Conservation (phyloP, 2,113 vertebrate genomes). For the Dryoscopus gambensis region DNA sequence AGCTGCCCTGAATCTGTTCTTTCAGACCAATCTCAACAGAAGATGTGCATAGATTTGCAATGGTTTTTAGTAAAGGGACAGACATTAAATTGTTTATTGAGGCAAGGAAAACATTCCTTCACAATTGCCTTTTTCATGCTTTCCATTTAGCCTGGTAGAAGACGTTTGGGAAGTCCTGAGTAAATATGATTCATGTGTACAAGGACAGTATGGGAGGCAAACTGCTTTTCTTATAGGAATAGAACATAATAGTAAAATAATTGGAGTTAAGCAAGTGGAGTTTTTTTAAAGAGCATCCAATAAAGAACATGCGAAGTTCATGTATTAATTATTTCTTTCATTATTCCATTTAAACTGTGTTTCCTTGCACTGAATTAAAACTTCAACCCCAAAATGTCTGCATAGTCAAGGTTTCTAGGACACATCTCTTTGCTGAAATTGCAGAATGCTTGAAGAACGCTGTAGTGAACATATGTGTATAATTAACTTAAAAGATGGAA, state of each 20-base stretch:
- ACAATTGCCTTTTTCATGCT: background rate
- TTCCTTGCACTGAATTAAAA: background rate
- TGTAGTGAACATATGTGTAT: background rate
- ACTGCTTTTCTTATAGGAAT: background rate
- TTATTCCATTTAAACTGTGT: background rate
- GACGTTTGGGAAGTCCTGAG: background rate
- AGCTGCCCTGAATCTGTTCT: background rate
- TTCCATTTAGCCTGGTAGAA: background rate
- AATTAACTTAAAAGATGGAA: background rate
- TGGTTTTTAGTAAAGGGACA: background rate
- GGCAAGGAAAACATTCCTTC: background rate
- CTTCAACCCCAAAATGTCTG: background rate
- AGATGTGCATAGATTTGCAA: background rate
- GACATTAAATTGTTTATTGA: background rate
- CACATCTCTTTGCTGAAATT: background rate
- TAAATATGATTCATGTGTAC: background rate
- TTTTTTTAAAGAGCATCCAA: background rate
- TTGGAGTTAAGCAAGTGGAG: fast-evolving
- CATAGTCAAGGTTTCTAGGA: background rate
- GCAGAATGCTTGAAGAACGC: background rate
- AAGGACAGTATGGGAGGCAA: background rate
- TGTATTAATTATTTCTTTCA: background rate
- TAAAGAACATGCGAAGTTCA: background rate
- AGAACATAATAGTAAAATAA: background rate
- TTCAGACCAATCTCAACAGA: background rate